phyloP scores from a whole-genome alignment of 2,888 invertebrate genomes.

The Clusia tigrina region DNA sequence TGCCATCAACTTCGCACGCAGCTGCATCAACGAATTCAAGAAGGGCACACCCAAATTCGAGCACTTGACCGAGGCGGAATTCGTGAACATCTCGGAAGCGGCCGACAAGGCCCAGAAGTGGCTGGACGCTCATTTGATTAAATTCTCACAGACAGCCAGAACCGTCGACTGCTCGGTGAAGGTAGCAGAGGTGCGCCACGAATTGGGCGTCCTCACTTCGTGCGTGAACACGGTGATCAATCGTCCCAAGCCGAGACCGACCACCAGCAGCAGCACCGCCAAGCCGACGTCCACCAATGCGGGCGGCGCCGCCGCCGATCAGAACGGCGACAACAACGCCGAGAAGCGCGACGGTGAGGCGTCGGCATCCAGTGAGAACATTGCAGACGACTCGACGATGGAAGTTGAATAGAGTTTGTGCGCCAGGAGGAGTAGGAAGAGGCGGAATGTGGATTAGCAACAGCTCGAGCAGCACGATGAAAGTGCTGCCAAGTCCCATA shows the following conservation, averaged over 20 bases:
- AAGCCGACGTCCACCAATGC: conserved; percentile 43
- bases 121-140: conserved; percentile 79
- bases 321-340: conserved; percentile 33
- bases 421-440: not conserved
- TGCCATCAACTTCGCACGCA: conserved; percentile 80
- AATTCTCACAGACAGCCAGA: conserved; percentile 72
- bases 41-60: conserved; percentile 76
- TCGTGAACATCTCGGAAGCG: conserved; percentile 77
- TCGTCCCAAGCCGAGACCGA: conserved; percentile 88
- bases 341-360: conserved; percentile 32
- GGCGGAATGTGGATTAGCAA: not conserved
- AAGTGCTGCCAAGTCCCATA: no score
- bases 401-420: conserved; percentile 54
- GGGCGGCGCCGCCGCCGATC: conserved; percentile 34
- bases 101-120: conserved; percentile 79
- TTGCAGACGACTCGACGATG: conserved; percentile 57
- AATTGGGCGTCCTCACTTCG: conserved; percentile 70
- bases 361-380: conserved; percentile 41
- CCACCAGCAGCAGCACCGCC: conserved; percentile 58
- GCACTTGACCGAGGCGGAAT: conserved; percentile 83
- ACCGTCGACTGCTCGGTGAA: conserved; percentile 80
- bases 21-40: conserved; percentile 78
- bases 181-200: conserved; percentile 79
- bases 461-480: not conserved
- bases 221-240: conserved; percentile 79